Percentiles rank a stretch among this genome's conserved stretches.
These are phyloP conservation scores for Phthorimaea operculella DNA, from an alignment of 1,140 invertebrate genomes.

Conservation along the genomic window DNA sequence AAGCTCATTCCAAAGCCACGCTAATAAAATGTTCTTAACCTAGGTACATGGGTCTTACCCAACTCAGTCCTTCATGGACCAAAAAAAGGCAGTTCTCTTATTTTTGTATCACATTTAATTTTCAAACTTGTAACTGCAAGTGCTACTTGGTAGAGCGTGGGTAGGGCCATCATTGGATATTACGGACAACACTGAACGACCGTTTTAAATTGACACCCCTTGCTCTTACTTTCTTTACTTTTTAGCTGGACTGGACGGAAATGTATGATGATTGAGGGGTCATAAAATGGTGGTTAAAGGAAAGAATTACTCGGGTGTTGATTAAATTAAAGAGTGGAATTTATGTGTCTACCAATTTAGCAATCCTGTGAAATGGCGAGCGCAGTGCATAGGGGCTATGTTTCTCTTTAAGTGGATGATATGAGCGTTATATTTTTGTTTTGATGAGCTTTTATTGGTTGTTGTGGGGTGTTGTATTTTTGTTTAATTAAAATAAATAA, in stretches of 20 bases:
- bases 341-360: conserved; percentile 59
- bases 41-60: no score
- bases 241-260: not conserved
- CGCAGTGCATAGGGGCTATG: conserved; percentile 46
- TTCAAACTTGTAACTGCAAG: conserved; percentile 14
- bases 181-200: conserved; percentile 27
- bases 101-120: conserved; percentile 15
- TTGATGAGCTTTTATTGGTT: conserved; percentile 1
- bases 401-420: conserved; percentile 32
- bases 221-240: no score
- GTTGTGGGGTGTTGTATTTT: not conserved
- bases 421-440: not conserved
- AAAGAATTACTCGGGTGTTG: conserved; percentile 48
- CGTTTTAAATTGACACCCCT: conserved; percentile 18
- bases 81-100: not conserved
- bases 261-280: conserved; percentile 26
- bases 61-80: no score
- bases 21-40: no score
- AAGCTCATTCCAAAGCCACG: no score
- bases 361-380: conserved; percentile 52
- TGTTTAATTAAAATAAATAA: conserved; percentile 2
- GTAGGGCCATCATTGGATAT: conserved; percentile 37
- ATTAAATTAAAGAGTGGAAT: conserved; percentile 61
- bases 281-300: conserved; percentile 31
- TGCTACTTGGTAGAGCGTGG: conserved; percentile 22